Base-by-base conservation (phyloP, 2,888 invertebrate genomes). In the Dioctria linearis region DNA sequence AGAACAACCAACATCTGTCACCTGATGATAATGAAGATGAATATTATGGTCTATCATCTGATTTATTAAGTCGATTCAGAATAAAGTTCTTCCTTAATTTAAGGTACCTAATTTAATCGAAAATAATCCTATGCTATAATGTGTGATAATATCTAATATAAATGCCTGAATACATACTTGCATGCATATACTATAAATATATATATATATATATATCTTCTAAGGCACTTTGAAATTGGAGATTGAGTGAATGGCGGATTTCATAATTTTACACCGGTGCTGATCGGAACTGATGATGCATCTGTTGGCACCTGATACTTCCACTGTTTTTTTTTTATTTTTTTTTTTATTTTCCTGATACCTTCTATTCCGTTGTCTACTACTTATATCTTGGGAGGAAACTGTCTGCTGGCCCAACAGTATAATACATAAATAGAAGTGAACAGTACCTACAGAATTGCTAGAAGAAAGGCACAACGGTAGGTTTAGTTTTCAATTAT, bases 401-500 rank as follows among this genome's bases (percentile, higher is more conserved):
- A 40, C 69, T 37, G 69, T 69, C 51, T 69, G 69, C 69, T 37
- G 69, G 11, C 51, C 37, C 51, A 37, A 11, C 11, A 51, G 46
- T 25, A 25, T 25, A 25, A 25, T 25, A 25, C 25, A 25, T 25
- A 25, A n/a, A n/a, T n/a, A n/a, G n/a, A n/a, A n/a, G n/a, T n/a
- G 43, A 37, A 69, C 51, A 39, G 69, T 37, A 54, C 51, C 25
- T 25, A 25, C 25, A 25, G 25, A 11, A 39, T 49, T 51, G 51
- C 51, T 69, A 39, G 46, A 69, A 51, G 69, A 69, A 69, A 69
- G 69, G 69, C 51, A 5, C 69, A 69, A 69, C 69, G 69, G 69
- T 67, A 67, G 67, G 67, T 69, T 69, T 69, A 54, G 69, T 69
- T 69, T 69, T 69, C 69, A 69, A 69, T 69, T 25, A 25, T 25